Base-by-base conservation (phyloP, 2,888 invertebrate species). In the Drosophila buzzatii region DNA sequence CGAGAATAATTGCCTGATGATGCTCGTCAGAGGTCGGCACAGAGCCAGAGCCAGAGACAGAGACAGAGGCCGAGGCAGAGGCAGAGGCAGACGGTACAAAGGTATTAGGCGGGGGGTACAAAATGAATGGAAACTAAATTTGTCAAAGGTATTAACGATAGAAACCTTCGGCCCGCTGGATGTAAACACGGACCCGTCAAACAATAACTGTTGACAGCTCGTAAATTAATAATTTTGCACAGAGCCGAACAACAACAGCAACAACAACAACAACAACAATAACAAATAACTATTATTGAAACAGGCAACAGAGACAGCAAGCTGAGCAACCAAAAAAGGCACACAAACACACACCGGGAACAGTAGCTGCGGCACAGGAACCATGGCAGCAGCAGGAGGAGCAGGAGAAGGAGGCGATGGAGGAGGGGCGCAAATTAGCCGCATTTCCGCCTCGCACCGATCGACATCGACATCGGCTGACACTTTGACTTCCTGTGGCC, bases 151-250 rank as follows among this genome's bases (percentile, higher is more conserved):
- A 84, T 82, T 85, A 85, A 64, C 47, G 70, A 61, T 60, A 58
- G 56, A 75, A 79, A 67, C 61, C 69, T 53, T 53, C 56, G 52
- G 20, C 23, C 52, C 56, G 51, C 67, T 35, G 41, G 73, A 87
- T 88, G 89, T 87, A 87, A 87, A 89, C 89, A 89, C 74, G 74
- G 70, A 69, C 67, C 76, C 58, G 73, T 65, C 76, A 73, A 82
- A 89, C 83, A 87, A 87, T 87, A 89, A 85, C 89, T 87, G 87
- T 87, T 87, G 87, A 87, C 87, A 87, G 87, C 89, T 83, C 90
- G 90, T 87, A 87, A 87, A 87, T 87, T 87, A 87, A 87, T 86
- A 87, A 85, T 89, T 87, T 87, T 31, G 84, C 85, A 89, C 81
- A 77, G 62, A 33, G 59, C 27, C 64, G 39, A 23, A 37, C 45